These are phyloP conservation scores for Pterocles burchelli DNA, from an alignment of 2,113 vertebrate species.

Conservation along the genomic window DNA sequence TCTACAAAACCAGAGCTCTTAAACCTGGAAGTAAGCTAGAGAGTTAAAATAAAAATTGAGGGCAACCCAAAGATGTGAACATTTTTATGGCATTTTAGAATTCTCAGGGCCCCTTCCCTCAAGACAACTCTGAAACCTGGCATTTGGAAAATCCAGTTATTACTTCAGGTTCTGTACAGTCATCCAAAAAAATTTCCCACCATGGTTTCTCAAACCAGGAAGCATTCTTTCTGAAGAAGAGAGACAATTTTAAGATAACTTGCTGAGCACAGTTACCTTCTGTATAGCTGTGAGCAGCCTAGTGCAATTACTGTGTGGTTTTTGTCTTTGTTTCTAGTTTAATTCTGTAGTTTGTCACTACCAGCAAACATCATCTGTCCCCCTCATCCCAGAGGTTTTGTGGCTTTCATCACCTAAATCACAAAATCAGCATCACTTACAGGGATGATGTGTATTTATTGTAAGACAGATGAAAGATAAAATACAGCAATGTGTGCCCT, in stretches of 20 bases:
- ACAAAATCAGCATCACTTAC: not conserved
- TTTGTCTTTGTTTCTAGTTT: not conserved
- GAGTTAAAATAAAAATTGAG: not conserved
- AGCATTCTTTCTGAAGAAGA: not conserved
- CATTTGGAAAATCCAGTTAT: not conserved
- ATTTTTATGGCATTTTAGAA: not conserved
- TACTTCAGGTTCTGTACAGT: not conserved
- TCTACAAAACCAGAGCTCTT: not conserved
- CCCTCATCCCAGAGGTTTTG: not conserved
- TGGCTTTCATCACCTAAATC: not conserved
- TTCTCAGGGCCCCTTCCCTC: slow-evolving; percentile 27
- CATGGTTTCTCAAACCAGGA: not conserved
- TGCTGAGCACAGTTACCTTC: slow-evolving; percentile 1
- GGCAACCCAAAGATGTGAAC: not conserved
- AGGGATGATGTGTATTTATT: not conserved
- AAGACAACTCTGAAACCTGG: not conserved
- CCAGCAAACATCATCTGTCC: not conserved
- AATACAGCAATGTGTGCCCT: not conserved
- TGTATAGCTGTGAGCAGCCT: slow-evolving; percentile 25
- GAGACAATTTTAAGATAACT: not conserved
- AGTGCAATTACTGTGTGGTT: not conserved
- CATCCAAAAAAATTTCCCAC: not conserved
- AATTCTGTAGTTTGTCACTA: not conserved
- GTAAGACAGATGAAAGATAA: not conserved
- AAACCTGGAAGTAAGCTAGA: not conserved